phyloP scores from a whole-genome alignment of 2,113 vertebrate genomes.

The Prionailurus bengalensis region DNA sequence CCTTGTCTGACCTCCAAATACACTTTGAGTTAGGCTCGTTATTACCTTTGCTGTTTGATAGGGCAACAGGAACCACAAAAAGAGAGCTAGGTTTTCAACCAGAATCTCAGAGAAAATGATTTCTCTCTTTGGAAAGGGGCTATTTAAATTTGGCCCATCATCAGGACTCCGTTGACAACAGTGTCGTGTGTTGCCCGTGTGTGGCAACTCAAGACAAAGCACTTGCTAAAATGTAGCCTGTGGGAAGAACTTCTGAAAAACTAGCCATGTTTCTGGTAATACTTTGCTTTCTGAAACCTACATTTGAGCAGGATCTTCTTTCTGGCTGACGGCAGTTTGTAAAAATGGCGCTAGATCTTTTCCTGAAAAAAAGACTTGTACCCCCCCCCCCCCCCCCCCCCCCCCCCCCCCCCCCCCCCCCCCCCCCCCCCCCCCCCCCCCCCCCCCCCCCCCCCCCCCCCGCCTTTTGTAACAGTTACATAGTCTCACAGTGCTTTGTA shows the following conservation, averaged over 20 bases:
- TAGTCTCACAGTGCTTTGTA: accelerated
- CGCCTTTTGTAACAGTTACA: neutral
- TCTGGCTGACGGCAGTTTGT: neutral
- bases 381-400: too few species aligned
- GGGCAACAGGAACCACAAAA: neutral
- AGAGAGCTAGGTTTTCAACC: neutral
- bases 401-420: accelerated
- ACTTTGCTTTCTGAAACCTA: neutral
- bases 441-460: accelerated
- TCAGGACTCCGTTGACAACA: accelerated
- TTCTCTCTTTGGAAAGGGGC: neutral
- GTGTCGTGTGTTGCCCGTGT: neutral
- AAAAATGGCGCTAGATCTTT: neutral
- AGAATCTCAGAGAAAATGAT: neutral
- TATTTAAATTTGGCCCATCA: neutral
- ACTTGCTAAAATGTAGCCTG: accelerated
- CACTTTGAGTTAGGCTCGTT: neutral
- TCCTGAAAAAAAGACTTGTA: neutral
- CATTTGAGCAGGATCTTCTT: neutral
- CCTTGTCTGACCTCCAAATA: neutral
- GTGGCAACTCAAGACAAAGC: neutral
- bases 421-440: too few species aligned
- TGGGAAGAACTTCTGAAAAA: neutral
- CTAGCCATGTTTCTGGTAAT: neutral
- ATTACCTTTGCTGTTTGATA: neutral